A percentile compares a stretch with the other conserved stretches of the same genome.
These are phyloP conservation scores for Drosophila santomea DNA, from an alignment of 1,140 invertebrate genomes.

Conservation along the genomic window DNA sequence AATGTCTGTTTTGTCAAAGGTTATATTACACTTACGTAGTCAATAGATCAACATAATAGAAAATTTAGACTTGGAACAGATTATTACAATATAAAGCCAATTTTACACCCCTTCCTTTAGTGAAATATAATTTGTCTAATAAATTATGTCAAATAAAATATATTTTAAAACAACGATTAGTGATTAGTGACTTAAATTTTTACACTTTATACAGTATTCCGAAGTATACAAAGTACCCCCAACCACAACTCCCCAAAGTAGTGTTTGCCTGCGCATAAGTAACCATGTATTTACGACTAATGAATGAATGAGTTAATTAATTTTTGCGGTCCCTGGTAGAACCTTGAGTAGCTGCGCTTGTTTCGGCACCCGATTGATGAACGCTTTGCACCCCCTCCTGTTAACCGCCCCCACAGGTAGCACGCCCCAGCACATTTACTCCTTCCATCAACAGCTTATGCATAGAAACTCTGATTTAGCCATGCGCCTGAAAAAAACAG, in stretches of 20 bases:
- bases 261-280: slow-evolving; percentile 17
- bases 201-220: too few species aligned
- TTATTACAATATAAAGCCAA: too few species aligned
- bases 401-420: slow-evolving; percentile 61
- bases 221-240: not conserved
- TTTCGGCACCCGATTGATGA: slow-evolving; percentile 68
- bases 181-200: not conserved
- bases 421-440: slow-evolving; percentile 78
- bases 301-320: slow-evolving; percentile 18
- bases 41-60: too few species aligned
- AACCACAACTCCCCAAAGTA: slow-evolving; percentile 5
- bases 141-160: too few species aligned
- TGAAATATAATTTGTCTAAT: not conserved
- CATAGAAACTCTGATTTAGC: slow-evolving; percentile 83
- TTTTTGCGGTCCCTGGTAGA: slow-evolving; percentile 56
- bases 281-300: slow-evolving; percentile 15
- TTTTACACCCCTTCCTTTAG: not conserved
- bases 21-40: not conserved
- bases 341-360: slow-evolving; percentile 63
- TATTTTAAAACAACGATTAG: not conserved
- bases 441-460: slow-evolving; percentile 81
- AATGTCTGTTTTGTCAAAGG: not conserved
- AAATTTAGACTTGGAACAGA: too few species aligned
- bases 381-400: slow-evolving; percentile 56
- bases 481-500: slow-evolving; percentile 78